A percentile compares a stretch with the other conserved stretches of the same genome.
Evolutionary conservation across 2,888 invertebrate genomes (phyloP).

Genomic region (Aphidoletes aphidimyza): DNA sequence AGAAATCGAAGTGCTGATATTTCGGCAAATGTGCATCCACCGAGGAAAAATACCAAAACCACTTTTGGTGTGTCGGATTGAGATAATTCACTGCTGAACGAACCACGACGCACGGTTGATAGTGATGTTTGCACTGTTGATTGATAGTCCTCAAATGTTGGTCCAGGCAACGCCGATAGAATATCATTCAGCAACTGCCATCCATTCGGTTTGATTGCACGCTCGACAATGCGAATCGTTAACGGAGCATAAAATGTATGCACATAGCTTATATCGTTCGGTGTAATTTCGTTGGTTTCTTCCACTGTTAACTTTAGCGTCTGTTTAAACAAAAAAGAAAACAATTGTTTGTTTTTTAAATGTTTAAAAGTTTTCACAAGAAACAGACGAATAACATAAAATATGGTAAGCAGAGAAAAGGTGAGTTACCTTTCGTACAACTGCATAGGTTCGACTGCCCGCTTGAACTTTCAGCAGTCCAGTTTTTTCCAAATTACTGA

Average conservation of each 20-base stretch:
- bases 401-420: too few species aligned
- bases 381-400: too few species aligned
- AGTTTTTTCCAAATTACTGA: constrained; percentile 88
- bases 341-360: background rate
- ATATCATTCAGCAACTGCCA: constrained; percentile 86
- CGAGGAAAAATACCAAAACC: constrained; percentile 93
- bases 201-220: constrained; percentile 78
- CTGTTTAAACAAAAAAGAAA: constrained; percentile 63
- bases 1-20: constrained; percentile 80
- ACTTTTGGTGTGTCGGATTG: constrained; percentile 68
- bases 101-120: constrained; percentile 70
- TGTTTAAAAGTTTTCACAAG: too few species aligned
- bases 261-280: constrained; percentile 89
- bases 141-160: constrained; percentile 75
- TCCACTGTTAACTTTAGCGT: constrained; percentile 87
- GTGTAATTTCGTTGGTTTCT: constrained; percentile 84
- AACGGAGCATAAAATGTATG: constrained; percentile 95
- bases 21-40: constrained; percentile 97
- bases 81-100: constrained; percentile 72
- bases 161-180: constrained; percentile 84
- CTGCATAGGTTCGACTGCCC: constrained; percentile 77
- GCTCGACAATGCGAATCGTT: constrained; percentile 86
- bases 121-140: constrained; percentile 68
- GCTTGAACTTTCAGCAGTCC: constrained; percentile 83
- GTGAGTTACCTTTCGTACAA: constrained; percentile 79